These are phyloP conservation scores for Silurus glanis DNA, from an alignment of 2,113 vertebrate species.

Conservation along the genomic window DNA sequence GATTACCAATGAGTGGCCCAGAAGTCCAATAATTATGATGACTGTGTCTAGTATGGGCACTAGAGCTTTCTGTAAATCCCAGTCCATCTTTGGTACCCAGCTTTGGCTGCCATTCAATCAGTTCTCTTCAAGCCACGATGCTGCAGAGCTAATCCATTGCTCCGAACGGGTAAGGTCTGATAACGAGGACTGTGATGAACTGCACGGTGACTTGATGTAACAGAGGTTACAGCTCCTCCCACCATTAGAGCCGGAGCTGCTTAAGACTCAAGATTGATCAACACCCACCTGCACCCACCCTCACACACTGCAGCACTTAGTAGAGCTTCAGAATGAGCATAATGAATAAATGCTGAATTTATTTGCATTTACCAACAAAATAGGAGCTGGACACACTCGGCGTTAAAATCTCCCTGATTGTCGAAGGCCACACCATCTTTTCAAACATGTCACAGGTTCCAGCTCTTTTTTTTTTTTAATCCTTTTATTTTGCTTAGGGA, in stretches of 20 bases:
- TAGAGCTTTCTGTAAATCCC: constrained; percentile 50
- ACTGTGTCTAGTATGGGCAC: constrained; percentile 69
- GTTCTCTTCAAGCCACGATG: constrained; percentile 33
- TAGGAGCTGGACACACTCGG: neutral
- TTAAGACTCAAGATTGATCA: constrained; percentile 35
- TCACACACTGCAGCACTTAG: constrained; percentile 34
- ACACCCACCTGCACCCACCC: constrained; percentile 24
- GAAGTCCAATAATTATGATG: constrained; percentile 67
- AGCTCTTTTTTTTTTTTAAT: neutral
- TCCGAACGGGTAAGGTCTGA: constrained; percentile 29
- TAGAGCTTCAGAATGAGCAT: constrained; percentile 37
- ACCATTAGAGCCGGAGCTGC: constrained; percentile 32
- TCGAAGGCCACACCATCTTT: neutral
- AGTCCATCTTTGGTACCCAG: neutral
- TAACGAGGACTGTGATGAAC: constrained; percentile 36
- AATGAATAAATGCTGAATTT: constrained; percentile 32
- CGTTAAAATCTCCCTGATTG: constrained; percentile 5
- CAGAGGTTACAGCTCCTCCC: constrained; percentile 24
- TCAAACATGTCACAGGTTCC: neutral
- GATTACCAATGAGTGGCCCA: constrained; percentile 73
- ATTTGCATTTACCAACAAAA: constrained; percentile 16
- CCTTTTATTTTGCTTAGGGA: neutral
- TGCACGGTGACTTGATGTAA: constrained; percentile 29
- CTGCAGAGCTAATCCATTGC: neutral
- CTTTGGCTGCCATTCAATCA: constrained; percentile 50